Percentiles rank a stretch among this genome's conserved stretches.
phyloP scores from a whole-genome alignment of 2,888 invertebrate genomes.

The Serripes groenlandicus region DNA sequence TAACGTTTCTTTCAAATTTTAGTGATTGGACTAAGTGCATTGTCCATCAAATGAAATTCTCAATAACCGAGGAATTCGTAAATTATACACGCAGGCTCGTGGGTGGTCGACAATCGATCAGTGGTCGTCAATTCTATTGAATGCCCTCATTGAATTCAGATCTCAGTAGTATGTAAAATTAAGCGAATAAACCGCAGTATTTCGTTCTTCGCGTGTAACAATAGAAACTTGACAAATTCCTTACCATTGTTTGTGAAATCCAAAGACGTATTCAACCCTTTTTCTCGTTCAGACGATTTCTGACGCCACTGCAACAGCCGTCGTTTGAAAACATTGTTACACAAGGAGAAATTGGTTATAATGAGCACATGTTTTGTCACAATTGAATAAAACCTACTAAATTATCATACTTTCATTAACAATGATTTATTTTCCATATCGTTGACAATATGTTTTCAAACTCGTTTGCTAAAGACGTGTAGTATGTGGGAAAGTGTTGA shows the following conservation, averaged over 20 bases:
- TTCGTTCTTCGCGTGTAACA: constrained; percentile 1
- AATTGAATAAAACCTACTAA: no score
- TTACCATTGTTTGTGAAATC: constrained; percentile 11
- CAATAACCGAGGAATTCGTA: no score
- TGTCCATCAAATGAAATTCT: no score
- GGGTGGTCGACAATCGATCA: constrained; percentile 15
- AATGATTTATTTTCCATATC: no score
- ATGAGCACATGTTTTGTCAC: no score
- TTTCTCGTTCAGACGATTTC: not conserved
- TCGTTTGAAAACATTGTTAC: not conserved
- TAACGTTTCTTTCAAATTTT: no score
- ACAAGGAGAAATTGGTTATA: not conserved
- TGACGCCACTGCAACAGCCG: not conserved
- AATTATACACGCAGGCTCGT: no score
- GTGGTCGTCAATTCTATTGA: not conserved
- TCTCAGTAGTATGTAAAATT: not conserved
- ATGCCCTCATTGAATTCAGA: constrained; percentile 1
- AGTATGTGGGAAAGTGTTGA: no score
- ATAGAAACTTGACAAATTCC: constrained; percentile 18
- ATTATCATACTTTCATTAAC: no score
- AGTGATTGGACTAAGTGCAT: no score
- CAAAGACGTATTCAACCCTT: not conserved
- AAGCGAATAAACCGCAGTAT: not conserved
- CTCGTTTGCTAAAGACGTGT: no score
- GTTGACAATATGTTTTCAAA: no score